phyloP scores from a whole-genome alignment of 2,888 invertebrate genomes.

The Microctonus brassicae region DNA sequence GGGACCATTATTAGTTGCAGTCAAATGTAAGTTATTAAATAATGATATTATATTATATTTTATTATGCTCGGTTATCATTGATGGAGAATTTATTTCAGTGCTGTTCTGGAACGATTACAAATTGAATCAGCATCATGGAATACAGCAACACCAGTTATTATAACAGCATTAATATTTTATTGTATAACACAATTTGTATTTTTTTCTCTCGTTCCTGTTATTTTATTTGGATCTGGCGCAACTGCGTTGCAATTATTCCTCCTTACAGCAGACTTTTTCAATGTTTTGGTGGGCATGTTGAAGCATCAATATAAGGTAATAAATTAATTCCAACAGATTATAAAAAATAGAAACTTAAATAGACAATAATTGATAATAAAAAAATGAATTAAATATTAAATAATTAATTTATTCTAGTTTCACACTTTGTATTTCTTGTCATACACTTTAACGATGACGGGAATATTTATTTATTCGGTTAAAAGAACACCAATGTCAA shows the following conservation, averaged over 20 bases:
- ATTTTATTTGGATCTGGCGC: constrained; percentile 84
- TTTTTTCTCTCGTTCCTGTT: constrained; percentile 82
- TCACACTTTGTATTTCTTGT: constrained; percentile 85
- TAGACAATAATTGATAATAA: neutral
- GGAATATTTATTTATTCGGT: constrained; percentile 80
- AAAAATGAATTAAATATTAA: neutral
- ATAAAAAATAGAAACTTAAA: neutral
- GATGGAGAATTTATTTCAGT: constrained; percentile 63
- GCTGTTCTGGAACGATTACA: constrained; percentile 79
- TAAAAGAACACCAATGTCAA: constrained; percentile 73
- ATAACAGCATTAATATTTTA: constrained; percentile 74
- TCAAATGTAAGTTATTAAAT: constrained; percentile 78
- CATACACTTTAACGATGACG: constrained; percentile 81
- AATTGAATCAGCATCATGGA: constrained; percentile 73
- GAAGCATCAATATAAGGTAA: constrained; percentile 84
- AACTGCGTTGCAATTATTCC: constrained; percentile 85
- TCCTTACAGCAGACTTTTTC: constrained; percentile 88
- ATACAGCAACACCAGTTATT: constrained; percentile 74
- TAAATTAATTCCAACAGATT: neutral
- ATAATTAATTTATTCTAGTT: constrained; percentile 82
- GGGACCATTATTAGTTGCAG: constrained; percentile 83
- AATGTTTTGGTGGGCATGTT: constrained; percentile 84
- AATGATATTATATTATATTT: neutral
- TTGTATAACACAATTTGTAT: constrained; percentile 80
- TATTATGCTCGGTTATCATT: neutral